Base-by-base conservation (phyloP, 2,797 vertebrate species). In the Falco novaeseelandiae region DNA sequence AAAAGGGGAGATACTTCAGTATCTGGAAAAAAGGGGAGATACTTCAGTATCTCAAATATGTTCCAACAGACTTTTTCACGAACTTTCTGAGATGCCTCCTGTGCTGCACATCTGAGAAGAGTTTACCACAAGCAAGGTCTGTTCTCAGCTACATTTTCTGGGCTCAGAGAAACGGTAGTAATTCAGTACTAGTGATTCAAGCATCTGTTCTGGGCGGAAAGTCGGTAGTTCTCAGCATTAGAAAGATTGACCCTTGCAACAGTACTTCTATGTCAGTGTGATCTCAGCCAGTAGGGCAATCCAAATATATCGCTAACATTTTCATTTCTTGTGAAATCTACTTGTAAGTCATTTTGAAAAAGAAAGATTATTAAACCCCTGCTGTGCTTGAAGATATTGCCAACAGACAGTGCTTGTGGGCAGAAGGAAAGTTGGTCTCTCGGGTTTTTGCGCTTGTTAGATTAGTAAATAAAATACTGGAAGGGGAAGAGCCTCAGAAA, bases 351-450 rank as follows among this genome's bases (percentile, higher is more conserved):
- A 69, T 94, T 89, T 83, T 1, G 58, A 81, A 92, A 93, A 93
- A 84, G 83, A 59, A 96, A 93, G 79, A 92, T 93, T 95, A 94
- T 97, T 85, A 96, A 97, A 83, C 87, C 65, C 90, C 92, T 83
- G 92, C 96, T 92, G 93, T 89, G 93, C 84, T 71, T 49, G 34
- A 55, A 69, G 94, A 92, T 96, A 83, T 51, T 95, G 78, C 63
- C 83, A 83, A 52, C 87, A 96, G 88, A 14, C 83, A 92, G 87
- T 40, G 87, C 72, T 65, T 36, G 76, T 86, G 82, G 83, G 89
- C 78, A 89, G 74, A 30, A 86, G 72, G 65, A 27, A 93, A 91
- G 90, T 94, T 93, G 76, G 26, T 83, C 89, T 94, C 84, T 22
- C 0, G 1, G 54, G 95, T 32, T 94, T 93, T 87, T 93, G 90